Evolutionary conservation across 2,797 vertebrate genomes (phyloP).

Genomic region (Chiroxiphia lanceolata): DNA sequence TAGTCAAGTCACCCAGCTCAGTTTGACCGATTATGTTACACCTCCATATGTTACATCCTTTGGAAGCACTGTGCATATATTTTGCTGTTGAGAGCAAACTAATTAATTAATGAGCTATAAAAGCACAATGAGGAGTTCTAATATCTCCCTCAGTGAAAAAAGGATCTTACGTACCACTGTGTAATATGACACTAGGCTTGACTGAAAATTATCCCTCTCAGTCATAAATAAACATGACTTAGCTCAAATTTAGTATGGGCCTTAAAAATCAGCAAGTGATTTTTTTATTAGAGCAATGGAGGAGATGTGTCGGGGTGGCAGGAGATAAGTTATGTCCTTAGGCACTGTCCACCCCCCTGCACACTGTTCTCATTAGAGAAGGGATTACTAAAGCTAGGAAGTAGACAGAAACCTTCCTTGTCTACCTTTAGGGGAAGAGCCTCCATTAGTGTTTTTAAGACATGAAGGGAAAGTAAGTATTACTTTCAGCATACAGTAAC

Average conservation of each 20-base stretch:
- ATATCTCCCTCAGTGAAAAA: neutral
- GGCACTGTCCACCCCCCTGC: neutral
- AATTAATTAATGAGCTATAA: constrained; percentile 13
- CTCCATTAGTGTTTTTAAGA: neutral
- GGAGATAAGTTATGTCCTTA: neutral
- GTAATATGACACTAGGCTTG: neutral
- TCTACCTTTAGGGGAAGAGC: neutral
- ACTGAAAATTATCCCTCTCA: neutral
- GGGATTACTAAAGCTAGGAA: neutral
- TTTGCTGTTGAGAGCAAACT: neutral
- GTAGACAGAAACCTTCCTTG: neutral
- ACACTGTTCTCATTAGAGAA: neutral
- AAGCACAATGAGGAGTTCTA: neutral
- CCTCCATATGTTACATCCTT: neutral
- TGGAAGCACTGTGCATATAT: neutral
- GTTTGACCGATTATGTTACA: neutral
- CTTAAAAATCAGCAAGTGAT: neutral
- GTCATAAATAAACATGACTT: neutral
- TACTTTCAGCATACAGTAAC: neutral
- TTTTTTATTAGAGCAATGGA: neutral
- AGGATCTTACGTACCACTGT: neutral
- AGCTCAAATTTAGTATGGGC: neutral
- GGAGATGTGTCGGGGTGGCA: neutral
- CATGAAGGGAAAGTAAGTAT: neutral
- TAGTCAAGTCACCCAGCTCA: neutral